phyloP scores from a whole-genome alignment of 2,113 vertebrate species.

The Pionites leucogaster region DNA sequence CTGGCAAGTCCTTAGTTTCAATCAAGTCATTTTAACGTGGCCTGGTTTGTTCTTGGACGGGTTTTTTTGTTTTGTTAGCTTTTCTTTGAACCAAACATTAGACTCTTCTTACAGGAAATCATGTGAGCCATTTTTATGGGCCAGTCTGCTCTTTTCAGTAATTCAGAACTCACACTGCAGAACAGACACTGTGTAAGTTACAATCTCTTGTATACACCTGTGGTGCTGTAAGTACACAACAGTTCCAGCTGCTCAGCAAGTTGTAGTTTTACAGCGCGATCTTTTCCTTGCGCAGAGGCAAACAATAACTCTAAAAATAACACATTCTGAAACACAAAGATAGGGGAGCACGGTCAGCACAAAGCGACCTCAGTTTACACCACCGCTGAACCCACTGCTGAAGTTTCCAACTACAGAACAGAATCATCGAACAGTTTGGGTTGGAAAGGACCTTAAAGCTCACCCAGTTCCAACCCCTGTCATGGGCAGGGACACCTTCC shows the following conservation, averaged over 20 bases:
- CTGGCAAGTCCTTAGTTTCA: not conserved
- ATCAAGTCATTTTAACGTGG: not conserved
- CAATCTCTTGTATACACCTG: not conserved
- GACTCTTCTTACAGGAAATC: not conserved
- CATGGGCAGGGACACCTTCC: not conserved
- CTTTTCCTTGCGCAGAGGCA: not conserved
- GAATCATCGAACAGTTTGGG: not conserved
- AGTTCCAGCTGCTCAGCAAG: not conserved
- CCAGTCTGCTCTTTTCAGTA: not conserved
- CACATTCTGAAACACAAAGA: fast-evolving
- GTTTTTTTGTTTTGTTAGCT: not conserved
- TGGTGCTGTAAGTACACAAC: not conserved
- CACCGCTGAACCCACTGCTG: not conserved
- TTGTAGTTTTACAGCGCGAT: fast-evolving
- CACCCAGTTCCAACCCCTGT: not conserved
- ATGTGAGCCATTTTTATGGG: fast-evolving
- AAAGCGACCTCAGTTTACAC: not conserved
- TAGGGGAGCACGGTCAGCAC: not conserved
- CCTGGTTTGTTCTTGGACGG: not conserved
- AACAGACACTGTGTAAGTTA: not conserved
- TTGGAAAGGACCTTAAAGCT: not conserved
- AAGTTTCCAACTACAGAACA: not conserved
- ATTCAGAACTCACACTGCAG: fast-evolving
- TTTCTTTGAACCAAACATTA: not conserved
- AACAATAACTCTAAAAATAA: fast-evolving